A percentile compares a stretch with the other conserved stretches of the same genome.
Conservation (phyloP, 1,140 invertebrate species). For the Pseudomyrmex gracilis region DNA sequence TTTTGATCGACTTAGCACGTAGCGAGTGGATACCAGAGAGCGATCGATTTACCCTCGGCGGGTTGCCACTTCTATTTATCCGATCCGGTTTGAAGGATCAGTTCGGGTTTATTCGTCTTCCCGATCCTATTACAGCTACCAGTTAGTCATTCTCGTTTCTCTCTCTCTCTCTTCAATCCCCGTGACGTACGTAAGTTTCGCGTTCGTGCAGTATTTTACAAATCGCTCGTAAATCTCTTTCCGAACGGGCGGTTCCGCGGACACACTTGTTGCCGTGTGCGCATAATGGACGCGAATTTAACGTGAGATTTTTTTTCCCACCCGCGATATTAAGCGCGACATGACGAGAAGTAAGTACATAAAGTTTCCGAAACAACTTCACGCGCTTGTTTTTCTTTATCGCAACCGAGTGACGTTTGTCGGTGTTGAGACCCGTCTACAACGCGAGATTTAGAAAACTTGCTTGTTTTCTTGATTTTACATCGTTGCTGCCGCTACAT, state of each 20-base stretch:
- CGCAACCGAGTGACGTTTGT: too few relatives aligned
- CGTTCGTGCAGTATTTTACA: constrained; percentile 38
- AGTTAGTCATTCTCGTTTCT: constrained; percentile 51
- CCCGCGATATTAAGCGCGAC: not conserved
- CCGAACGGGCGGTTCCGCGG: not conserved
- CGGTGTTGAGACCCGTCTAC: not conserved
- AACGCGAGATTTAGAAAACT: too few relatives aligned
- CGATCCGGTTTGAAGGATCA: constrained; percentile 44
- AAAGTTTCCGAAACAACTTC: too few relatives aligned
- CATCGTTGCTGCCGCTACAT: too few relatives aligned
- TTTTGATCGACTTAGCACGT: not conserved
- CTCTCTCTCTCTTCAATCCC: constrained; percentile 26
- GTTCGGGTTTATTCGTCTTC: constrained; percentile 52
- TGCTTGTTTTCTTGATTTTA: too few relatives aligned
- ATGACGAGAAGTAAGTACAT: too few relatives aligned
- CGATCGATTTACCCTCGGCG: constrained; percentile 42
- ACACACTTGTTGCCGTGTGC: constrained; percentile 39
- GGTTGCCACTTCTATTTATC: constrained; percentile 41
- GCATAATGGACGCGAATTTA: not conserved
- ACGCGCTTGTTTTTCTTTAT: too few relatives aligned
- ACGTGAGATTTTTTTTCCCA: not conserved
- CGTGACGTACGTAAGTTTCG: constrained; percentile 28
- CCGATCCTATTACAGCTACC: constrained; percentile 52
- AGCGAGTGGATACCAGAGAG: not conserved
- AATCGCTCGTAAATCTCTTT: constrained; percentile 57